These are phyloP conservation scores for Aulostomus chinensis DNA, from an alignment of 2,797 vertebrate genomes.

Conservation along the genomic window DNA sequence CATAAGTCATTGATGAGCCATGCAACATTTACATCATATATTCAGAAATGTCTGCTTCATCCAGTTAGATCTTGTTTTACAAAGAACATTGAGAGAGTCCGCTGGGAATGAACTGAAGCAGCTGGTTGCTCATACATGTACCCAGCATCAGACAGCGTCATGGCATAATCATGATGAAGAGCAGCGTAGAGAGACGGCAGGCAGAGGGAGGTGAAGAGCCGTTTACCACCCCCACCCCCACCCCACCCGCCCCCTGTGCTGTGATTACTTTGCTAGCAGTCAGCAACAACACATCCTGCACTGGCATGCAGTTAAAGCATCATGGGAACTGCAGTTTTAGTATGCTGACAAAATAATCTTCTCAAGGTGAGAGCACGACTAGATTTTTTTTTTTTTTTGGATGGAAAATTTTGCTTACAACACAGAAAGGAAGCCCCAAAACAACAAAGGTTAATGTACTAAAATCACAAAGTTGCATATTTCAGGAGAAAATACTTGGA, in stretches of 20 bases:
- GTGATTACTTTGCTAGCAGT: background rate
- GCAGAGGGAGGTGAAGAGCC: too few species aligned
- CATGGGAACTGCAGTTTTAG: background rate
- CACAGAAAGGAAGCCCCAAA: slow-evolving; percentile 7
- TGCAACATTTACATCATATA: slow-evolving; percentile 32
- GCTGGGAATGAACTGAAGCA: too few species aligned
- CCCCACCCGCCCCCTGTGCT: too few species aligned
- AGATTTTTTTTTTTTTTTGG: too few species aligned
- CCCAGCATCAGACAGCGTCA: slow-evolving; percentile 7
- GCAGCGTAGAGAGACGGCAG: too few species aligned
- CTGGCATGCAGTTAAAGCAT: background rate
- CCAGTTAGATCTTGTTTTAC: slow-evolving; percentile 5
- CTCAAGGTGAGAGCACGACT: too few species aligned
- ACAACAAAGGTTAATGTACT: slow-evolving; percentile 21
- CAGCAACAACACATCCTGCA: background rate
- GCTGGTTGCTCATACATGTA: slow-evolving; percentile 8
- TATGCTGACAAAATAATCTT: background rate
- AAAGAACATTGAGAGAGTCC: slow-evolving; percentile 7
- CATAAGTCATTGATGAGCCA: slow-evolving; percentile 22
- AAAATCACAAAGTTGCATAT: slow-evolving; percentile 1
- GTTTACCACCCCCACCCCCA: too few species aligned
- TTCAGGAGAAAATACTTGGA: background rate
- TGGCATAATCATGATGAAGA: background rate
- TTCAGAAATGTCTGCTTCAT: slow-evolving; percentile 16
- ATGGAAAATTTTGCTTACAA: slow-evolving; percentile 14